Evolutionary conservation across 2,797 vertebrate genomes (phyloP).

Genomic region (Enteromius mattozi): DNA sequence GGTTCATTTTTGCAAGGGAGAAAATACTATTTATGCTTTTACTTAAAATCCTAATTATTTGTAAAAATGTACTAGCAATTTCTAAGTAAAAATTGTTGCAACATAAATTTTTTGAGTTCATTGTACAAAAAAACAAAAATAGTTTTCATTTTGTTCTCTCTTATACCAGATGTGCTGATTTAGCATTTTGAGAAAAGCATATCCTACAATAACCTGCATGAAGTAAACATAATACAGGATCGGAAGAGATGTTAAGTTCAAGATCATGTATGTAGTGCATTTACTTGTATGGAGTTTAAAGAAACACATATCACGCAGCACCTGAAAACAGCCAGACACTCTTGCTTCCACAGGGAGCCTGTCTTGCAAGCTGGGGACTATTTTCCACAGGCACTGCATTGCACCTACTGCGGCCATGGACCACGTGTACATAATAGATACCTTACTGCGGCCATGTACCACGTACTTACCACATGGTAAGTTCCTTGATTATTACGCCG

Average conservation of each 20-base stretch:
- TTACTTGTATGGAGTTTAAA: slow-evolving; percentile 17
- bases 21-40: background rate
- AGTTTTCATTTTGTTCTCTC: background rate
- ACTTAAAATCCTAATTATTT: background rate
- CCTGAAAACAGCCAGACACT: too few species aligned
- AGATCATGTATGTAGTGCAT: slow-evolving; percentile 58
- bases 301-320: too few species aligned
- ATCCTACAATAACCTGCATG: background rate
- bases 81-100: background rate
- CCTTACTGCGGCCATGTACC: too few species aligned
- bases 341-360: too few species aligned
- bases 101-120: background rate
- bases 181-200: background rate
- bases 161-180: background rate
- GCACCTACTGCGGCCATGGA: too few species aligned
- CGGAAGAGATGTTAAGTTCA: slow-evolving; percentile 60
- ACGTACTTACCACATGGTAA: too few species aligned
- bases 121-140: too few species aligned
- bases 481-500: too few species aligned
- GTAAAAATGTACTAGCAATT: background rate
- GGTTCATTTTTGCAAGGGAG: background rate
- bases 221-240: slow-evolving; percentile 55
- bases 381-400: too few species aligned
- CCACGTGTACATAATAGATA: too few species aligned
- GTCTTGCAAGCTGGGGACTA: too few species aligned